Base-by-base conservation (phyloP, 2,888 invertebrate species). In the Uloborus plumipes region DNA sequence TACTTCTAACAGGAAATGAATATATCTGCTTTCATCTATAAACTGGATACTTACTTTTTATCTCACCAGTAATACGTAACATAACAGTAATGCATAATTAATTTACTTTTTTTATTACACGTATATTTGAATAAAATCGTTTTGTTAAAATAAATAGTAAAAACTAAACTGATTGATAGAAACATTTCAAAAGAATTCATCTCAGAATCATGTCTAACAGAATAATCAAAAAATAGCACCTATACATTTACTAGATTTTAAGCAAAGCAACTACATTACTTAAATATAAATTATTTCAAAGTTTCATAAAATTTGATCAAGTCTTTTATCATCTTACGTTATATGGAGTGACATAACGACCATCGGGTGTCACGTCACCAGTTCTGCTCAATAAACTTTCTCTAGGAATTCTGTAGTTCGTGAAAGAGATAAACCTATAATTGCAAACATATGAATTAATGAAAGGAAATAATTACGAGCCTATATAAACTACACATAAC, bases 361-460 rank as follows among this genome's bases (percentile, higher is more conserved):
- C 98, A 16, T 95, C 94, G 7, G 93, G 92, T 0, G 94, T 94
- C 22, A 98, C 95, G 88, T 97, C 96, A 7, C 95, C 97, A 0
- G 94, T 95, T 86, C 94, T 92, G 89, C 97, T 97, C 71, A 98
- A 90, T 0, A 97, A 90, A 88, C 94, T 94, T 87, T 93, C 94
- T 74, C 94, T 92, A 0, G 96, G 95, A 89, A 98, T 94, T 87
- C 94, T 92, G 89, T 95, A 96, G 87, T 95, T 93, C 88, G 94
- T 92, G 90, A 97, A 97, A 90, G 95, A 92, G 85, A 96, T 92
- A 88, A 96, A 96, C 16, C 94, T 94, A 89, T 0, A 90, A 90
- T 53, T 53, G 16, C 53, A 53, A 53, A 53, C 53, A 53, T 53
- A 53, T 16, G 6, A 53, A 16, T 3, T n/a, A 6, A 53, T 53